phyloP scores from a whole-genome alignment of 1,140 invertebrate genomes.

The Anthonomus grandis region DNA sequence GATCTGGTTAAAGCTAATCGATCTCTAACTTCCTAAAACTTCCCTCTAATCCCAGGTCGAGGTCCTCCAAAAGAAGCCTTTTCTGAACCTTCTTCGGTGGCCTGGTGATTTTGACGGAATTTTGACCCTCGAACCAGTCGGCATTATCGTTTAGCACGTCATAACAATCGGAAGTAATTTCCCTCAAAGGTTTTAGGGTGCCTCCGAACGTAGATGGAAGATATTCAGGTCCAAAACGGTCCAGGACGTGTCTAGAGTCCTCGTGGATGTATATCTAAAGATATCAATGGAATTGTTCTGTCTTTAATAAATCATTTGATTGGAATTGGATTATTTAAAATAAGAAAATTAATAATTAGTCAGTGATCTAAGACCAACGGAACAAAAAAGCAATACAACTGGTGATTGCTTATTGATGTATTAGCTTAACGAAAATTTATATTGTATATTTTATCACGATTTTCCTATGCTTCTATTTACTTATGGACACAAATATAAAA shows the following conservation, averaged over 20 bases:
- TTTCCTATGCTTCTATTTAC: too few relatives aligned
- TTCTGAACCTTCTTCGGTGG: constrained; percentile 16
- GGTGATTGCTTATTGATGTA: too few relatives aligned
- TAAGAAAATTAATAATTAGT: too few relatives aligned
- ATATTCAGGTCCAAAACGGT: constrained; percentile 34
- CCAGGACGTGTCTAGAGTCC: constrained; percentile 24
- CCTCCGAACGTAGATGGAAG: constrained; percentile 43
- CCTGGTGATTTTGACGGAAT: constrained; percentile 24
- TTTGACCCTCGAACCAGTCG: constrained; percentile 34
- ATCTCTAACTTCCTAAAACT: constrained; percentile 36
- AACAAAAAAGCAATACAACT: too few relatives aligned
- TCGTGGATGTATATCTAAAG: constrained; percentile 43
- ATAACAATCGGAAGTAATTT: constrained; percentile 31
- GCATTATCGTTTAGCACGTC: constrained; percentile 28
- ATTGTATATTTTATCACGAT: too few relatives aligned
- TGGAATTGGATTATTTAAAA: too few relatives aligned
- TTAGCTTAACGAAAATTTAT: too few relatives aligned
- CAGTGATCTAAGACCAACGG: too few relatives aligned
- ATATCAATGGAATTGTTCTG: too few relatives aligned
- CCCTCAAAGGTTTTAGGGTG: constrained; percentile 25
- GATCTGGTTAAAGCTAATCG: too few relatives aligned
- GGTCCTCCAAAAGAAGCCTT: constrained; percentile 7
- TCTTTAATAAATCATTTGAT: too few relatives aligned
- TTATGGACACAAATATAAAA: too few relatives aligned
- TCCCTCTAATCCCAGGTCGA: constrained; percentile 22